These are phyloP conservation scores for Vulpes ferrilata DNA, from an alignment of 2,113 vertebrate genomes.

Conservation along the genomic window DNA sequence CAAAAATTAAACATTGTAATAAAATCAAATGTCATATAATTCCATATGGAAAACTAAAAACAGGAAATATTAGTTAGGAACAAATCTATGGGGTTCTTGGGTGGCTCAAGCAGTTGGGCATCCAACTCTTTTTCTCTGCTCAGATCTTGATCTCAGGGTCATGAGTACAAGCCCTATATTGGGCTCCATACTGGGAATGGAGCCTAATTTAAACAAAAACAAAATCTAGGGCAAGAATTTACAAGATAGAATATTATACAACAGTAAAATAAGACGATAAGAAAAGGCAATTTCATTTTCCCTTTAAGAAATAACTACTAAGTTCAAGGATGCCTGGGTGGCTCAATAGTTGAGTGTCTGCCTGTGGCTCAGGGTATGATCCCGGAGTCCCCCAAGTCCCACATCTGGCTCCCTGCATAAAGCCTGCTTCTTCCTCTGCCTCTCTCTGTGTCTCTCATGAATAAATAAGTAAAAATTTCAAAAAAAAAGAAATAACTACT, in stretches of 20 bases:
- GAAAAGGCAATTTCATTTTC: not conserved
- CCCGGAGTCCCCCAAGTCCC: too few relatives aligned
- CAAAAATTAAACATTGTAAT: not conserved
- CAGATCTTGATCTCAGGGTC: not conserved
- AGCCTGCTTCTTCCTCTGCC: too few relatives aligned
- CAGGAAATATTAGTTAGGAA: not conserved
- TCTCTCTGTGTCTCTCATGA: too few relatives aligned
- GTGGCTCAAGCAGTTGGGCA: not conserved
- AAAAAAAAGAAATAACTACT: not conserved
- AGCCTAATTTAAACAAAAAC: not conserved
- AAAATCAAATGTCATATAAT: not conserved
- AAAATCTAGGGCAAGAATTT: not conserved
- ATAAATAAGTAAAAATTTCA: too few relatives aligned
- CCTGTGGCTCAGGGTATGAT: too few relatives aligned
- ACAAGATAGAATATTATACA: not conserved
- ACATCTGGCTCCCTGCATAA: too few relatives aligned
- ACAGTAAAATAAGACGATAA: not conserved
- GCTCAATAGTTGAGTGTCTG: too few relatives aligned
- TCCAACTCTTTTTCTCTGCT: not conserved
- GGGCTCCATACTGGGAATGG: not conserved
- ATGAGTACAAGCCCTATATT: not conserved
- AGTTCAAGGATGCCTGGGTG: not conserved
- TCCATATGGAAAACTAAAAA: not conserved
- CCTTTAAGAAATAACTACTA: not conserved
- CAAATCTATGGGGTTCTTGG: not conserved